Evolutionary conservation across 2,113 vertebrate genomes (phyloP).

Genomic region (Axis porcinus): DNA sequence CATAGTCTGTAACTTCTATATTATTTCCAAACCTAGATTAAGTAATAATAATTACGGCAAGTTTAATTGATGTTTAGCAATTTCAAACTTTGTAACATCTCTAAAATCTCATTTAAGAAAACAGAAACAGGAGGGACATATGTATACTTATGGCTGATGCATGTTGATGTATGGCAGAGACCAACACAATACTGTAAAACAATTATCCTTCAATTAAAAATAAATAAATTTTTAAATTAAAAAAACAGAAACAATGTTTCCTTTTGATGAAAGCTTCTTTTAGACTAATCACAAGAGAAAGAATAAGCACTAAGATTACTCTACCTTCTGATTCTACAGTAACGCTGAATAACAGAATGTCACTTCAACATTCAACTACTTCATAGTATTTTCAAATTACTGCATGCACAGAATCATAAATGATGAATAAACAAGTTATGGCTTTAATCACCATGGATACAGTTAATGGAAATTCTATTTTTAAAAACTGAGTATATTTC

Average conservation of each 20-base stretch:
- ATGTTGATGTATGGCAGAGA: neutral
- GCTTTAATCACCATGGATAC: slow-evolving; percentile 72
- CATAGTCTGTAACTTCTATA: neutral
- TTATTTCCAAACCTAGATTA: neutral
- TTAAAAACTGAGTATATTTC: slow-evolving; percentile 65
- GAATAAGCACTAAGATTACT: slow-evolving; percentile 64
- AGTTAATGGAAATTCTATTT: slow-evolving; percentile 49
- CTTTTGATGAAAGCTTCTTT: slow-evolving; percentile 55
- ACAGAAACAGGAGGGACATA: neutral
- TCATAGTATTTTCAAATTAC: slow-evolving; percentile 74
- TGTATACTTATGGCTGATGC: neutral
- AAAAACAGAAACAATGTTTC: neutral
- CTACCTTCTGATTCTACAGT: slow-evolving; percentile 62
- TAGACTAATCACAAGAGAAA: slow-evolving; percentile 56
- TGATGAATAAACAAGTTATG: slow-evolving; percentile 72
- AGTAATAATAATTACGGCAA: neutral
- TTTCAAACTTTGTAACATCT: neutral
- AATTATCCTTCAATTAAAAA: neutral
- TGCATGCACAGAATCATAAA: slow-evolving; percentile 68
- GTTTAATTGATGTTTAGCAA: neutral
- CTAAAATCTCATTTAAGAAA: slow-evolving; percentile 25
- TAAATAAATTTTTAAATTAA: neutral
- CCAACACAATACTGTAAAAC: neutral
- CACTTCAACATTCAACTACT: slow-evolving; percentile 70
- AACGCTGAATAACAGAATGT: slow-evolving; percentile 60